phyloP scores from a whole-genome alignment of 35 echinoderm and acorn worm species.

The Hemicentrotus pulcherrimus region DNA sequence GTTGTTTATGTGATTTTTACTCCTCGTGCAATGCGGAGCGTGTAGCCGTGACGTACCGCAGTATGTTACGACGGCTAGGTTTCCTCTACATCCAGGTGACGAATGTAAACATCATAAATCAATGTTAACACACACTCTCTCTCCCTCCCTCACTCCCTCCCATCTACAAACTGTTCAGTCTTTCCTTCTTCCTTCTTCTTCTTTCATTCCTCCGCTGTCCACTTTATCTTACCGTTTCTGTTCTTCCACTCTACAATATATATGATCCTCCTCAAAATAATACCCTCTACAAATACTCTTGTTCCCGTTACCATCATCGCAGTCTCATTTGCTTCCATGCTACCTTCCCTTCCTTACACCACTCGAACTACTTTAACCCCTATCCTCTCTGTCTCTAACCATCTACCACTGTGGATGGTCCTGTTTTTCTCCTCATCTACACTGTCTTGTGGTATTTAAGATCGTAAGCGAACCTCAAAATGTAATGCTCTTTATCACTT shows the following conservation, averaged over 20 bases:
- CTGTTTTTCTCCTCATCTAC: no score
- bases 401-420: no score
- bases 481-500: no score
- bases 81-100: not conserved
- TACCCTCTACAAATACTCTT: no score
- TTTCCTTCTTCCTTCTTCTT: not conserved
- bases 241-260: not conserved
- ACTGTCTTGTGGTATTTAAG: no score
- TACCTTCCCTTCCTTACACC: not conserved
- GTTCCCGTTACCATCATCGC: no score
- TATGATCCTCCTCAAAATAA: no score
- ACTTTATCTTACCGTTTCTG: not conserved
- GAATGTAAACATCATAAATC: constrained; percentile 36
- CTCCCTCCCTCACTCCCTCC: not conserved
- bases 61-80: constrained; percentile 14
- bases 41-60: not conserved
- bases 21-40: not conserved
- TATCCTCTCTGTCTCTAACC: no score
- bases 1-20: constrained; percentile 41
- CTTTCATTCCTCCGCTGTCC: no score
- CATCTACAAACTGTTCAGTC: not conserved
- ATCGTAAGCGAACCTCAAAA: no score
- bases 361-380: not conserved
- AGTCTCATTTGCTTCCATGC: not conserved
- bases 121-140: not conserved